phyloP scores from a whole-genome alignment of 2,888 invertebrate species.

The Hirtodrosophila duncani region DNA sequence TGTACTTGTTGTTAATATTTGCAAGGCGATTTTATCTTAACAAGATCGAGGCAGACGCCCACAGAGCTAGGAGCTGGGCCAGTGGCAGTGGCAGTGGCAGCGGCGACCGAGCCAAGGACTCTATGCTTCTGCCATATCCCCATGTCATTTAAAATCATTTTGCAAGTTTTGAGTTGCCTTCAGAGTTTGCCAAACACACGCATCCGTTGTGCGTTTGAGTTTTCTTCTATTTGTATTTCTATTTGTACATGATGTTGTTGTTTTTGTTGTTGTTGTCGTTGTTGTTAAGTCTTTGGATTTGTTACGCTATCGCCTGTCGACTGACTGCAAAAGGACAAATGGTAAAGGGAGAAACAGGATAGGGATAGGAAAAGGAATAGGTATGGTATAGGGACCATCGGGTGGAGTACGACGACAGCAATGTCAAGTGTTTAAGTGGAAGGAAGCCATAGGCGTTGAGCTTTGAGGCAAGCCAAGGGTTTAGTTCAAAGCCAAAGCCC shows the following conservation, averaged over 20 bases:
- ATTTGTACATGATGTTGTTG: slow-evolving; percentile 4
- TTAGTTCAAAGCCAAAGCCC: not conserved
- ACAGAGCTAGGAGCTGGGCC: slow-evolving; percentile 1
- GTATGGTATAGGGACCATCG: too few species aligned
- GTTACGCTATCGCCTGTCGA: slow-evolving; percentile 46
- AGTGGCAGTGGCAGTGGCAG: slow-evolving; percentile 4
- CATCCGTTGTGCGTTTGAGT: slow-evolving; percentile 5
- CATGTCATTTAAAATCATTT: slow-evolving; percentile 58
- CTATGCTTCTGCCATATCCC: slow-evolving; percentile 36
- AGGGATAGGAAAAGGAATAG: too few species aligned
- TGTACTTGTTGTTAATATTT: slow-evolving; percentile 38
- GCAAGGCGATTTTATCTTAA: slow-evolving; percentile 51
- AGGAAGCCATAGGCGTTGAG: not conserved
- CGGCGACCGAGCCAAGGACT: too few species aligned
- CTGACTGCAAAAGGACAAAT: slow-evolving; percentile 23
- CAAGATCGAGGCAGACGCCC: slow-evolving; percentile 40
- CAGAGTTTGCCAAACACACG: slow-evolving; percentile 9
- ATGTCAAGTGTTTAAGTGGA: slow-evolving; percentile 7
- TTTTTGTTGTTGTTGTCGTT: slow-evolving; percentile 20
- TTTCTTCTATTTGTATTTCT: slow-evolving; percentile 4
- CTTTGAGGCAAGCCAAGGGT: not conserved
- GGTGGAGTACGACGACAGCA: too few species aligned
- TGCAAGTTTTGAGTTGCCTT: slow-evolving; percentile 50
- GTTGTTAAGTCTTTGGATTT: slow-evolving; percentile 46
- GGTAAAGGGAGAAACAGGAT: too few species aligned